Evolutionary conservation across 2,113 vertebrate genomes (phyloP).

Genomic region (Argyrosomus japonicus): DNA sequence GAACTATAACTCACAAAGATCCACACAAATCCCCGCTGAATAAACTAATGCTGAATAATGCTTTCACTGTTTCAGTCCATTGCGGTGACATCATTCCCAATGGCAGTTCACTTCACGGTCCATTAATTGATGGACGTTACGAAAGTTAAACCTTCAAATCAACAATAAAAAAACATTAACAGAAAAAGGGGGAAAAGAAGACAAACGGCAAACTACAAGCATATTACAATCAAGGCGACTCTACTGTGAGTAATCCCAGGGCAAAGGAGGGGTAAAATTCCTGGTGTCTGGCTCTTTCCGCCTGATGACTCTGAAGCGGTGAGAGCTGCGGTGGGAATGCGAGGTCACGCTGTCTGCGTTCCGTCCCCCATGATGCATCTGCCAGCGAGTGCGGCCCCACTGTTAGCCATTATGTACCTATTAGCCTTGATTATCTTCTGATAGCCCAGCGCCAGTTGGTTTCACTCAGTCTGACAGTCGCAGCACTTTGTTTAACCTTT

Average conservation of each 20-base stretch:
- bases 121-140: conserved; percentile 41
- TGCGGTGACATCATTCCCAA: conserved; percentile 64
- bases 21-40: conserved; percentile 35
- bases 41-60: conserved; percentile 65
- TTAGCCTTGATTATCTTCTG: conserved; percentile 98
- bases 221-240: conserved; percentile 51
- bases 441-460: conserved; percentile 93
- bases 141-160: conserved; percentile 47
- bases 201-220: conserved; percentile 32
- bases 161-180: conserved; percentile 39
- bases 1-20: conserved; percentile 58
- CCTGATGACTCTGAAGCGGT: conserved; percentile 69
- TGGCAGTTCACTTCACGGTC: conserved; percentile 25
- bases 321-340: conserved; percentile 83
- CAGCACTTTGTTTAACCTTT: conserved; percentile 97
- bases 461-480: conserved; percentile 96
- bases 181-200: conserved; percentile 8
- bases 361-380: conserved; percentile 92
- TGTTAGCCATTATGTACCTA: conserved; percentile 98
- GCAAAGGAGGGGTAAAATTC: conserved; percentile 64
- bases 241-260: conserved; percentile 58
- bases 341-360: conserved; percentile 88
- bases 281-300: conserved; percentile 73
- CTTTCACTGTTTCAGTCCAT: conserved; percentile 58
- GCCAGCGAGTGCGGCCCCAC: conserved; percentile 89